A percentile compares a stretch with the other conserved stretches of the same genome.
Conservation (phyloP, 1,140 invertebrate species). For the Sinella curviseta region DNA sequence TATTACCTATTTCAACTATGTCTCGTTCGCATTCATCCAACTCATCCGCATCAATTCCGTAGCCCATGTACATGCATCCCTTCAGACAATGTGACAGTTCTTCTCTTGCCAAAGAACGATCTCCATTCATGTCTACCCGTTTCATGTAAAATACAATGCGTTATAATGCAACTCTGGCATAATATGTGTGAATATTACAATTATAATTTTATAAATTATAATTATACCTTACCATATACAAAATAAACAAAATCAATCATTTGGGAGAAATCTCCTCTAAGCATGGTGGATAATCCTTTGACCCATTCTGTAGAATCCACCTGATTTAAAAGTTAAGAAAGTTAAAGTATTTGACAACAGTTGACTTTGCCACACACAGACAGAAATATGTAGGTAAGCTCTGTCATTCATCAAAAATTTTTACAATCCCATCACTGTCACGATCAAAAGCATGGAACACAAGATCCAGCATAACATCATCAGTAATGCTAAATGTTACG, state of each 20-base stretch:
- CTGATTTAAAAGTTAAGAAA: conserved; percentile 32
- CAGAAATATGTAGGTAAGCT: too few relatives aligned
- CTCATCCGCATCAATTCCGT: conserved; percentile 69
- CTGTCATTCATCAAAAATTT: too few relatives aligned
- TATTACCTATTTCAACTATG: conserved; percentile 72
- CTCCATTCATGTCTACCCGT: conserved; percentile 45
- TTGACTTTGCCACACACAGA: too few relatives aligned
- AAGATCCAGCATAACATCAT: conserved; percentile 58
- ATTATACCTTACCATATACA: conserved; percentile 32
- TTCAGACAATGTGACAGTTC: conserved; percentile 85
- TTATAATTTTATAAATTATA: neutral
- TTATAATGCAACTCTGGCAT: neutral
- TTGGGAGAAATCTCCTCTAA: conserved; percentile 40
- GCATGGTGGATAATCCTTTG: conserved; percentile 39
- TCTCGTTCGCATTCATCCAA: conserved; percentile 88
- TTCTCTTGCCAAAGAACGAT: conserved; percentile 40
- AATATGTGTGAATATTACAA: neutral
- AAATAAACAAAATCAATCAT: conserved; percentile 43
- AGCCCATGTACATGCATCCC: conserved; percentile 60
- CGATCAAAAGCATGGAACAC: conserved; percentile 44
- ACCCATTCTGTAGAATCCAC: conserved; percentile 47
- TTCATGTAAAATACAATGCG: neutral
- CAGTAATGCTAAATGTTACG: conserved; percentile 41
- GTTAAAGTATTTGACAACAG: too few relatives aligned
- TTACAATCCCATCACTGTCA: conserved; percentile 42